Evolutionary conservation across 2,797 vertebrate genomes (phyloP).

Genomic region (Chaetophractus vellerosus): DNA sequence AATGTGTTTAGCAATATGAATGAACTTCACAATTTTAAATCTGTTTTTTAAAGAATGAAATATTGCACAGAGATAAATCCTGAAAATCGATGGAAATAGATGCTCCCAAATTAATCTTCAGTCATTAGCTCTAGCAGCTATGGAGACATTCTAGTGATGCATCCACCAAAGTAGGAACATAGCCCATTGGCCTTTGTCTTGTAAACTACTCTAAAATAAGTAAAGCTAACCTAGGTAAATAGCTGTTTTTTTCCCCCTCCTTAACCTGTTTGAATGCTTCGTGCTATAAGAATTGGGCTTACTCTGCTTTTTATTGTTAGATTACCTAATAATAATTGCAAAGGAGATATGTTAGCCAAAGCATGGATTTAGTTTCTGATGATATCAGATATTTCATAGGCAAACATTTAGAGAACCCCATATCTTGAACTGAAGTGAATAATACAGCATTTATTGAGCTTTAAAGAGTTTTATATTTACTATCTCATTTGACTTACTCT

Average conservation of each 20-base stretch:
- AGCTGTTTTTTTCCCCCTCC: neutral
- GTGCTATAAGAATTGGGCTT: neutral
- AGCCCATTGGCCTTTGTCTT: neutral
- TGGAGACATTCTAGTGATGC: neutral
- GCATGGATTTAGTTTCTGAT: neutral
- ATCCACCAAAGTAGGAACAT: neutral
- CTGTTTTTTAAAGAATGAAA: neutral
- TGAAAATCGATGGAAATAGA: neutral
- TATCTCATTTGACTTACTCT: neutral
- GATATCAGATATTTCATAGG: neutral
- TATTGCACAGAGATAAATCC: neutral
- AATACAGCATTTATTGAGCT: neutral
- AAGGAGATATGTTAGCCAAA: neutral
- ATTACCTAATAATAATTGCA: neutral
- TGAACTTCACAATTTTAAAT: slow-evolving; percentile 36
- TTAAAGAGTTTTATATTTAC: neutral
- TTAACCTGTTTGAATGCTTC: neutral
- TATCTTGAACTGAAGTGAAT: neutral
- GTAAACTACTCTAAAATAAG: neutral
- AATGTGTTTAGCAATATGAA: neutral
- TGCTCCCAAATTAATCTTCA: neutral
- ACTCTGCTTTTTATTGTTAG: neutral
- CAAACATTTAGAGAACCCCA: neutral
- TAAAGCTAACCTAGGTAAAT: neutral
- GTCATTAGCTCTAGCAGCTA: neutral